phyloP scores from a whole-genome alignment of 2,888 invertebrate species.

The Metacarcinus magister region DNA sequence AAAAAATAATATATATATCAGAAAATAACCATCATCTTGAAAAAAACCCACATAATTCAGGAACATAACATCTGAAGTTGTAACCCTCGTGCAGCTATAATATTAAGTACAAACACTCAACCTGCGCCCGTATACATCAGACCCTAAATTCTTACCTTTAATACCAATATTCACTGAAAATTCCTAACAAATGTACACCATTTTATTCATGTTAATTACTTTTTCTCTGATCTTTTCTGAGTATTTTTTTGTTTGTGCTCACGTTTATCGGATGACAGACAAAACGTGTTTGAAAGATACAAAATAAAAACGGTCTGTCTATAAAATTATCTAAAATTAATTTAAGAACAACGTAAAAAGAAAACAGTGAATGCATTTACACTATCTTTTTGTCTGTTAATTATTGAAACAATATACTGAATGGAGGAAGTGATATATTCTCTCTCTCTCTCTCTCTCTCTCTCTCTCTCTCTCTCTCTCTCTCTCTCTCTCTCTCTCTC shows the following conservation, averaged over 20 bases:
- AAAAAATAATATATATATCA: too few species aligned
- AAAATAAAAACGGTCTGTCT: neutral
- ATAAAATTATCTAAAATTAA: neutral
- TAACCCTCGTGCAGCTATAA: too few species aligned
- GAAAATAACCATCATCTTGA: too few species aligned
- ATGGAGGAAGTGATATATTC: too few species aligned
- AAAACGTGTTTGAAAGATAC: neutral
- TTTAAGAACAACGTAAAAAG: neutral
- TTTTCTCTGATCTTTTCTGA: neutral
- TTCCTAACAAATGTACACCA: neutral
- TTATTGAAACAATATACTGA: neutral
- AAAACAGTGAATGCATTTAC: neutral
- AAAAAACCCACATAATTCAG: too few species aligned
- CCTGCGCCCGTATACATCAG: neutral
- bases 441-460: neutral
- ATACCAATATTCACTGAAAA: neutral
- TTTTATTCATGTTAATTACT: neutral
- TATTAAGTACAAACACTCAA: too few species aligned
- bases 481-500: conserved; percentile 57
- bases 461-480: conserved; percentile 52
- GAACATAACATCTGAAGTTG: too few species aligned
- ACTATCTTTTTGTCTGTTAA: too few species aligned
- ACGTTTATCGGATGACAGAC: neutral
- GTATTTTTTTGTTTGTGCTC: neutral
- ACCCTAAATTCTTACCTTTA: neutral